Base-by-base conservation (phyloP, 2,797 vertebrate genomes). In the Channa striata region DNA sequence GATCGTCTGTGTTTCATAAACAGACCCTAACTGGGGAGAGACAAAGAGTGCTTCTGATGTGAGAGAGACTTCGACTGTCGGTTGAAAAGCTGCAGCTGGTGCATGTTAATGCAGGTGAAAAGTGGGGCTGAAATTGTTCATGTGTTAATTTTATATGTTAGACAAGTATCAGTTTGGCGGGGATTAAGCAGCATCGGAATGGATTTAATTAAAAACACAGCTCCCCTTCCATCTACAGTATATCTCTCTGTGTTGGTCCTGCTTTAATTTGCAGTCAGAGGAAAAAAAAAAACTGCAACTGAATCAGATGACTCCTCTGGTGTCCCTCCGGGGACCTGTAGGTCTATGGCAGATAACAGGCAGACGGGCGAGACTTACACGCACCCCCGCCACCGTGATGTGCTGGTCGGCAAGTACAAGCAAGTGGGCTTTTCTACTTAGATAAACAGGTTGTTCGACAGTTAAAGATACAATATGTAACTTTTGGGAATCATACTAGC, bases 231-330 rank as follows among this genome's bases (percentile, higher is more conserved):
- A 72, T 87, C 74, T 57, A n/a, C n/a, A n/a, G n/a, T n/a, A 42
- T 50, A 57, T 63, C 49, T 67, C 56, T 83, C 75, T 86, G 81
- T 77, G 81, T 87, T 76, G 65, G 77, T 78, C 75, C 74, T 10
- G 61, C 82, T 91, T 91, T 92, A 91, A 93, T 91, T 89, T 87
- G 80, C 73, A 74, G 84, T 66, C 85, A 73, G 84, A 82, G 81
- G 5, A 46, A 46, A 42, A 42, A 42, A 90, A 85, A 82, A 82
- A 82, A 78, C 78, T 85, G 85, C 78, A 52, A 92, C 84, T 81
- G 85, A 89, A 84, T 90, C 84, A 86, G 83, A 89, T 81, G 81
- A 83, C 77, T 86, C 84, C 78, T 77, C 80, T 68, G 81, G 83
- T 81, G 69, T 87, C 69, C 74, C 84, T 86, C 60, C 87, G 83